Evolutionary conservation across 2,888 invertebrate genomes (phyloP).

Genomic region (Helleia helle): DNA sequence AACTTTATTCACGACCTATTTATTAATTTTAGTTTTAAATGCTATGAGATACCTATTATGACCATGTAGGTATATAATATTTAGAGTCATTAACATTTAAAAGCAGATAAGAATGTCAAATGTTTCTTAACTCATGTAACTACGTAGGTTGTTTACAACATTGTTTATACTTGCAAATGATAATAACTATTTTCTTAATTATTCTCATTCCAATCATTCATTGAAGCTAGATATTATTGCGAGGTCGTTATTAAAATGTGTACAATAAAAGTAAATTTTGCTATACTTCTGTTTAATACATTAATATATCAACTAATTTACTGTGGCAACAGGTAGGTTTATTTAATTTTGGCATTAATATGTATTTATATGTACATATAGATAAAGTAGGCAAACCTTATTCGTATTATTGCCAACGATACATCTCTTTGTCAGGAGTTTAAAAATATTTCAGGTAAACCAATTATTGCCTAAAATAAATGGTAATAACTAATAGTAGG

Average conservation of each 20-base stretch:
- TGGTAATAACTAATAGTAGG: too few species aligned
- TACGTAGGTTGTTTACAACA: conserved; percentile 17
- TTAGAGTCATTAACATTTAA: conserved; percentile 46
- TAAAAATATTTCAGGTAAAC: too few species aligned
- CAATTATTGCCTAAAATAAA: too few species aligned
- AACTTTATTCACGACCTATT: too few species aligned
- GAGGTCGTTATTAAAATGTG: not conserved
- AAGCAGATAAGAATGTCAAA: conserved; percentile 51
- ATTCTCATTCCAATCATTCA: conserved; percentile 15
- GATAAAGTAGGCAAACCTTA: too few species aligned
- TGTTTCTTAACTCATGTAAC: conserved; percentile 30
- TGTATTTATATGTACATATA: too few species aligned
- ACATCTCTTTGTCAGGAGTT: too few species aligned
- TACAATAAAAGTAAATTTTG: conserved; percentile 15
- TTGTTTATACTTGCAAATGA: conserved; percentile 9
- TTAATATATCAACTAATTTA: conserved; percentile 14
- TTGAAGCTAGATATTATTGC: conserved; percentile 7
- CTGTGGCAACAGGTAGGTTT: conserved; percentile 29
- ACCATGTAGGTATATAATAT: too few species aligned
- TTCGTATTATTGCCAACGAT: too few species aligned
- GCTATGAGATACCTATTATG: too few species aligned
- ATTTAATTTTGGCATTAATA: not conserved
- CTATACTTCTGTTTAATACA: conserved; percentile 20
- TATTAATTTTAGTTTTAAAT: too few species aligned
- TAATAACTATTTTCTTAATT: conserved; percentile 12